A percentile compares a stretch with the other conserved stretches of the same genome.
Conservation (phyloP, 2,888 invertebrate genomes). For the Rhyacophila evoluta region DNA sequence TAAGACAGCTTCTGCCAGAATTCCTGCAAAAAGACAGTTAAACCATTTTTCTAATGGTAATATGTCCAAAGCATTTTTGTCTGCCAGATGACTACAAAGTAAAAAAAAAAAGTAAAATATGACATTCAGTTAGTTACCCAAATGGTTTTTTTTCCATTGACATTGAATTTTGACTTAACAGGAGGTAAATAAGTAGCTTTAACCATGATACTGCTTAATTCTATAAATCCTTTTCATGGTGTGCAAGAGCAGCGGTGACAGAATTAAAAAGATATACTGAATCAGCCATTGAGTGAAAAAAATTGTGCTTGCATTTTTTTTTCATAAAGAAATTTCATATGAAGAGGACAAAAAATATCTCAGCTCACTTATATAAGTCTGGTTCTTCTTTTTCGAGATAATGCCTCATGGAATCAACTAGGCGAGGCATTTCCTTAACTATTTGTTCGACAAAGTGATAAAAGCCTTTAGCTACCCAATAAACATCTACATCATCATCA, state of each 20-base stretch:
- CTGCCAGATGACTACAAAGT: constrained; percentile 73
- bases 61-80: constrained; percentile 72
- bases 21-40: constrained; percentile 84
- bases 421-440: constrained; percentile 73
- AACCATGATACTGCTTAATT: no score
- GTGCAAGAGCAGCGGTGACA: no score
- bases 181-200: no score
- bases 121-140: no score
- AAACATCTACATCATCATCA: constrained; percentile 81
- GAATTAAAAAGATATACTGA: no score
- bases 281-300: neutral
- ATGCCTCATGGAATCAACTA: constrained; percentile 75
- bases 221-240: no score
- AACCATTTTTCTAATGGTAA: constrained; percentile 85
- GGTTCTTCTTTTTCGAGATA: constrained; percentile 84
- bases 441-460: constrained; percentile 77
- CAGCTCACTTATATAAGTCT: constrained; percentile 73
- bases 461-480: constrained; percentile 86
- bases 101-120: constrained; percentile 57
- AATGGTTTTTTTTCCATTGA: no score
- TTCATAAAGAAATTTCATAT: no score
- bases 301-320: no score
- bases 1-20: constrained; percentile 82
- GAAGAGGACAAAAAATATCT: no score
- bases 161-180: no score